phyloP scores from a whole-genome alignment of 2,888 invertebrate genomes.

The Cataglyphis rosenhaueri region DNA sequence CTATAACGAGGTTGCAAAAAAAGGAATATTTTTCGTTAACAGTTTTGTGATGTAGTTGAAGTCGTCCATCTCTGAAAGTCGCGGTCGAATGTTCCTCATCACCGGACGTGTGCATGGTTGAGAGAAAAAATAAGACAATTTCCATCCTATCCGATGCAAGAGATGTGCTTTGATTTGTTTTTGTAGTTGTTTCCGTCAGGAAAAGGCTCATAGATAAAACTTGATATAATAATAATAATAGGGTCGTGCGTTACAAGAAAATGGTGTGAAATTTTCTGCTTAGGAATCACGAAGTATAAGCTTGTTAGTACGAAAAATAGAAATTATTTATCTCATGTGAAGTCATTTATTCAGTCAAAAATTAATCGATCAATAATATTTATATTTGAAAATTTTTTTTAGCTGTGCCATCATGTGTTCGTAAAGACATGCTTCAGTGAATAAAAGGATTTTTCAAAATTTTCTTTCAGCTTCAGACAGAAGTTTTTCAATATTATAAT shows the following conservation, averaged over 20 bases:
- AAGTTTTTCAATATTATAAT: no score
- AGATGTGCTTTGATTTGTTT: conserved; percentile 43
- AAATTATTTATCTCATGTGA: background rate
- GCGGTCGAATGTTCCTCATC: conserved; percentile 27
- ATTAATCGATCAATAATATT: background rate
- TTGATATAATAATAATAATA: conserved; percentile 22
- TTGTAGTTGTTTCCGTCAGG: conserved; percentile 33
- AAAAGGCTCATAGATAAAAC: background rate
- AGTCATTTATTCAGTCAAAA: background rate
- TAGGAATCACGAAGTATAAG: background rate
- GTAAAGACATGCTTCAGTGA: background rate
- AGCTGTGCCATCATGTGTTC: background rate
- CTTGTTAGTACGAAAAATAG: background rate
- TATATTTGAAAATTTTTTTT: background rate
- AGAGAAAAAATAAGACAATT: conserved; percentile 43
- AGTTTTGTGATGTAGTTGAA: conserved; percentile 13
- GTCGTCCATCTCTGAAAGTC: background rate
- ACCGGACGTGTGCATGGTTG: conserved; percentile 37
- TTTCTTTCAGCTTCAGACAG: background rate
- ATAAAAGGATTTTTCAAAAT: background rate
- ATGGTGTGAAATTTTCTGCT: conserved; percentile 1
- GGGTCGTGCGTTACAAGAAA: background rate
- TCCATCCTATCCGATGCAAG: conserved; percentile 25
- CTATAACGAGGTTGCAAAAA: background rate
- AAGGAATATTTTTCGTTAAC: background rate